Evolutionary conservation across 2,113 vertebrate species (phyloP).

Genomic region (Chrysemys picta): DNA sequence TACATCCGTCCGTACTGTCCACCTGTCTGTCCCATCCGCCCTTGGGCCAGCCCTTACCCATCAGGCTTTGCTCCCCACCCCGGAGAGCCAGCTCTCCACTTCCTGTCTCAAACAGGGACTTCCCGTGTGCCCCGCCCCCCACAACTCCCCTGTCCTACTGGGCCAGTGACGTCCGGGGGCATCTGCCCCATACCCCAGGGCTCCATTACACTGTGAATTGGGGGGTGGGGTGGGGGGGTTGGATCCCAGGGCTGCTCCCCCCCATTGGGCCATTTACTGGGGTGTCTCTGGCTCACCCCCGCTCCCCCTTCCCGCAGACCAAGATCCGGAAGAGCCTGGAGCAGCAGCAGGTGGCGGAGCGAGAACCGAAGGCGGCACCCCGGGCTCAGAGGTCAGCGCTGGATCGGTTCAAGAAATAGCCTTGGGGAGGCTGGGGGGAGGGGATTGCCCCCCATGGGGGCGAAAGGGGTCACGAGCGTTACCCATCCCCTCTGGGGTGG

Average conservation of each 20-base stretch:
- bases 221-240: neutral
- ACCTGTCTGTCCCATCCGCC: too few relatives aligned
- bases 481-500: neutral
- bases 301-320: conserved; percentile 67
- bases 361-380: neutral
- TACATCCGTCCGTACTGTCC: conserved; percentile 32
- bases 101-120: too few relatives aligned
- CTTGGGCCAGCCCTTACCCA: fast-evolving
- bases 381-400: conserved; percentile 75
- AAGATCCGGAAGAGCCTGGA: conserved; percentile 78
- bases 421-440: too few relatives aligned
- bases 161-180: too few relatives aligned
- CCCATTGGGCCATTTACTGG: fast-evolving
- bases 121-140: neutral
- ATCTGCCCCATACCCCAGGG: neutral
- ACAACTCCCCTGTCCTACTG: too few relatives aligned
- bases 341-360: conserved; percentile 60
- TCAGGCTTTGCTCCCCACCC: neutral
- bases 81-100: neutral
- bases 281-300: too few relatives aligned
- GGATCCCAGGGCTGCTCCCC: too few relatives aligned
- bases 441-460: neutral
- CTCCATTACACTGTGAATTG: too few relatives aligned
- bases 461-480: neutral
- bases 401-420: conserved; percentile 85